Percentiles rank a stretch among this genome's conserved stretches.
phyloP scores from a whole-genome alignment of 2,797 vertebrate genomes.

The Spheniscus humboldti region DNA sequence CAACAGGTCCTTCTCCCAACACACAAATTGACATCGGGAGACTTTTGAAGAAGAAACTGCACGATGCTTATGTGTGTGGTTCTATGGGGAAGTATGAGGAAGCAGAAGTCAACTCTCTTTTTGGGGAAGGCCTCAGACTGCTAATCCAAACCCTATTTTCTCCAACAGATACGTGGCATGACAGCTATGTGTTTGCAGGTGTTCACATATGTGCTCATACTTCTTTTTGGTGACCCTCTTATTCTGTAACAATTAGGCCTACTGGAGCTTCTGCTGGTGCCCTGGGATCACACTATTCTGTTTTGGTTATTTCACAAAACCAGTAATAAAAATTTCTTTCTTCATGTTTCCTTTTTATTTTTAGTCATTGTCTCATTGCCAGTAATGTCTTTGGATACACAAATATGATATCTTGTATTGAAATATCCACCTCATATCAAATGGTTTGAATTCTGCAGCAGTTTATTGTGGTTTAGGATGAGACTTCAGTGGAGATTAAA shows the following conservation, averaged over 20 bases:
- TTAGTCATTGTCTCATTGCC: neutral
- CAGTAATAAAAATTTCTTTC: neutral
- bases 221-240: neutral
- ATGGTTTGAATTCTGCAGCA: neutral
- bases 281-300: neutral
- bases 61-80: neutral
- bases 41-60: neutral
- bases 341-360: neutral
- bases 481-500: neutral
- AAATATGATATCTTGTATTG: neutral
- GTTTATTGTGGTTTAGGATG: neutral
- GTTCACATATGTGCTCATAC: rapidly evolving
- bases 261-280: neutral
- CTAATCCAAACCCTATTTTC: neutral
- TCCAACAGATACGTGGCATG: rapidly evolving
- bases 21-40: neutral
- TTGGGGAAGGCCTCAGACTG: neutral
- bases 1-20: neutral
- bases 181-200: neutral
- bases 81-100: neutral
- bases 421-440: neutral
- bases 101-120: neutral
- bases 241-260: neutral
- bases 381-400: neutral
- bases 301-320: neutral